Evolutionary conservation across 1,140 invertebrate species (phyloP), one percentile per base, ranked within the genome.

Genomic region (Oedothorax gibbosus): DNA sequence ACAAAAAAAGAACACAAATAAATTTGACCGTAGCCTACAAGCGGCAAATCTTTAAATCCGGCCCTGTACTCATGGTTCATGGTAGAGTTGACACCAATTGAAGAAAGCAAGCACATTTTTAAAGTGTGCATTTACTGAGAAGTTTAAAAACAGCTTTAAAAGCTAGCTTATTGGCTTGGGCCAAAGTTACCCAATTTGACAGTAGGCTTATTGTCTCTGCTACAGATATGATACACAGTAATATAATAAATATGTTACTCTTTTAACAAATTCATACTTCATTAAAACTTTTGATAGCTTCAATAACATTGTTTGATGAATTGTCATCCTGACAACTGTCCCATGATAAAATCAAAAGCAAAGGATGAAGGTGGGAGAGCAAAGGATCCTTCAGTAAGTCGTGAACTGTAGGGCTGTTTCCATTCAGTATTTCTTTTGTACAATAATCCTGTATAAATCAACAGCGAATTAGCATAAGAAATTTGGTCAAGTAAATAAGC

Each of bases 341-440:
- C 83, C 83, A 85, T 35, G 83, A 78, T 64, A 79, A 72, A 15
- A 85, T 71, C n/a, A 85, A 72, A 62, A 77, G 10, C 11, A 85
- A 60, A 11, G 54, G 65, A 21, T 85, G 69, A n/a, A 85, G 64
- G 7, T 56, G 12, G 14, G 49, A 6, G 4, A 79, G 49, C 21
- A 78, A 53, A 49, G 60, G 14, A 79, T 85, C 76, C n/a, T 64
- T 62, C 49, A 85, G 18, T 4, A 72, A 2, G 64, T 54, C 54
- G 18, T 64, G 9, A 18, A 14, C n/a, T 2, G 50, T 15, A n/a
- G 49, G 5, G 15, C 18, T 71, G 11, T 79, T 71, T 5, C 83
- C 83, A 85, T 35, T n/a, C 9, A 78, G n/a, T 18, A 84, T 84
- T 18, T 50, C 57, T 11, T 84, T 18, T 2, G 56, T 66, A 50